Percentiles rank a stretch among this genome's conserved stretches.
These are phyloP conservation scores for Chorisops tibialis DNA, from an alignment of 2,888 invertebrate genomes.

Conservation along the genomic window DNA sequence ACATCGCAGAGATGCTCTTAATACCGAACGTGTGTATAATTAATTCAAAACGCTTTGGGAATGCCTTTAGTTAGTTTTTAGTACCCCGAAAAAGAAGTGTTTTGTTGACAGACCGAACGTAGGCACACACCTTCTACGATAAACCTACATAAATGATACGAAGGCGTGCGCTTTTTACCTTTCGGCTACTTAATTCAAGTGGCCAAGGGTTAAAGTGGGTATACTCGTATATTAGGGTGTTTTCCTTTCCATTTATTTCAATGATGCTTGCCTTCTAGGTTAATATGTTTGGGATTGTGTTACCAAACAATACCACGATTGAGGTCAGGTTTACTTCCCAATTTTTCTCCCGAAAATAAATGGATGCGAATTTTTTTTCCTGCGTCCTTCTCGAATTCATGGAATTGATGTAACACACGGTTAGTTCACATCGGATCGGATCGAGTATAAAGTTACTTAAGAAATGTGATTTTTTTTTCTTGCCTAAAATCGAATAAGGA, in stretches of 20 bases:
- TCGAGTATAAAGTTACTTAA: conserved; percentile 3
- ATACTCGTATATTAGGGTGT: conserved; percentile 1
- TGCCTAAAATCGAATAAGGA: not conserved
- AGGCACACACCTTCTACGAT: too few species aligned
- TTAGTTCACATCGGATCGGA: conserved; percentile 5
- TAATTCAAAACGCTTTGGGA: too few species aligned
- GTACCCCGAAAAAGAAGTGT: too few species aligned
- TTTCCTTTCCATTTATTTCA: conserved; percentile 15
- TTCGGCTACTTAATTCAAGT: conserved; percentile 9
- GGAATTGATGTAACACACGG: conserved; percentile 1
- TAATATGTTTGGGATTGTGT: conserved; percentile 1
- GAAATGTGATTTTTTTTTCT: not conserved
- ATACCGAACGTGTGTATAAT: too few species aligned
- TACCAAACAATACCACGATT: conserved; percentile 13
- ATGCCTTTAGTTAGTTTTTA: too few species aligned
- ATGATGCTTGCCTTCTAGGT: not conserved
- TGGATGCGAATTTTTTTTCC: conserved; percentile 8
- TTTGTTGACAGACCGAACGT: too few species aligned
- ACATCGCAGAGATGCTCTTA: too few species aligned
- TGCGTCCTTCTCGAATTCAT: not conserved
- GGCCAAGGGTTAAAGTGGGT: not conserved
- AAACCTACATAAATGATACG: not conserved
- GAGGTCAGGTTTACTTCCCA: not conserved
- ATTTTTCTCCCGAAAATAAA: not conserved
- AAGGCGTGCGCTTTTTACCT: not conserved